Percentiles rank a stretch among this genome's conserved stretches.
These are phyloP conservation scores for Cyanoderma ruficeps DNA, from an alignment of 2,113 vertebrate species.

Conservation along the genomic window DNA sequence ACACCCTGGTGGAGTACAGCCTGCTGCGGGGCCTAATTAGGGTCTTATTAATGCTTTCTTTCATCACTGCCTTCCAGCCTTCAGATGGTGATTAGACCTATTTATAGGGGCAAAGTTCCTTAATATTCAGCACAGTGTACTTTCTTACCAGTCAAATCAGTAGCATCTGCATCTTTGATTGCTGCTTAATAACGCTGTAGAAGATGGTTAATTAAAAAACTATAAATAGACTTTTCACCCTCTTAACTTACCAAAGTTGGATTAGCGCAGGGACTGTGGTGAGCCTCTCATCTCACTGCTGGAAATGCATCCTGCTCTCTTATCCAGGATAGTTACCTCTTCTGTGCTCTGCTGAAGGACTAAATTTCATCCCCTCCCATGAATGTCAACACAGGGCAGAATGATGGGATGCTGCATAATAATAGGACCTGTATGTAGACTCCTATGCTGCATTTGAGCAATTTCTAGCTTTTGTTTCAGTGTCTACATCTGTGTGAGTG, in stretches of 20 bases:
- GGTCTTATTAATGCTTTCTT: constrained; percentile 55
- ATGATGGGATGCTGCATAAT: neutral
- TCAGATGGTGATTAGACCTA: constrained; percentile 74
- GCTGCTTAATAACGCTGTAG: constrained; percentile 75
- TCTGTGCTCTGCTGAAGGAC: neutral
- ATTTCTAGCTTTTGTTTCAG: neutral
- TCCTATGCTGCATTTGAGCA: neutral
- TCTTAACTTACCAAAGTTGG: constrained; percentile 48
- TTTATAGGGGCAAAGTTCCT: constrained; percentile 76
- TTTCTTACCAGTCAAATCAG: constrained; percentile 79
- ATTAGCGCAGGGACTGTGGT: neutral
- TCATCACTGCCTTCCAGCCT: constrained; percentile 52
- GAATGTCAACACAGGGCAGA: neutral
- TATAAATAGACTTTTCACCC: constrained; percentile 79
- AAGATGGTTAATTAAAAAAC: constrained; percentile 78
- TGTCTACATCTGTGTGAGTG: neutral
- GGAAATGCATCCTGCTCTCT: neutral
- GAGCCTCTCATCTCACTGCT: neutral
- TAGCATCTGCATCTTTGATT: constrained; percentile 77
- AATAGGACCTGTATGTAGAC: neutral
- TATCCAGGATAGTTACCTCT: neutral
- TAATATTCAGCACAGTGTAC: constrained; percentile 69
- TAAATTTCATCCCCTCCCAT: neutral
- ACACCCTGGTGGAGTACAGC: constrained; percentile 17
- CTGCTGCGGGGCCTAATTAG: constrained; percentile 58